Evolutionary conservation across 2,797 vertebrate genomes (phyloP).

Genomic region (Anguilla anguilla): DNA sequence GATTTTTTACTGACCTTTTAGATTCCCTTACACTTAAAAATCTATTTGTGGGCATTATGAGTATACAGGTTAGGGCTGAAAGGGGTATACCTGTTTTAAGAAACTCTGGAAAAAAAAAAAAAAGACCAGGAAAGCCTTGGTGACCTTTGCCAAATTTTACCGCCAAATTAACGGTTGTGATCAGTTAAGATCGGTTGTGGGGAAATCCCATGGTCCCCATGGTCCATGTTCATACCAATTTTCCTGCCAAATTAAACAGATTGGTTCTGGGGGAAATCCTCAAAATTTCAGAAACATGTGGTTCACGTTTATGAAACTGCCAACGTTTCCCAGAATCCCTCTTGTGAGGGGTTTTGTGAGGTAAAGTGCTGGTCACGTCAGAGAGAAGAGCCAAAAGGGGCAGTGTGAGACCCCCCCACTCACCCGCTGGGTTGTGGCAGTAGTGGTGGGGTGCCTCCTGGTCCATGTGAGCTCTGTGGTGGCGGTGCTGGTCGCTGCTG

Average conservation of each 20-base stretch:
- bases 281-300: neutral
- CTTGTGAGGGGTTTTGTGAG: neutral
- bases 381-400: neutral
- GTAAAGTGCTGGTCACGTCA: neutral
- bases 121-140: neutral
- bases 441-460: neutral
- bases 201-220: too few species aligned
- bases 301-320: neutral
- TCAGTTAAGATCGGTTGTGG: neutral
- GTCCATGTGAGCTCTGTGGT: neutral
- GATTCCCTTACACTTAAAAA: neutral
- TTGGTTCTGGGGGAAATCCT: neutral
- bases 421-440: constrained; percentile 13
- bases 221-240: neutral
- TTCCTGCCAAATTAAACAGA: too few species aligned
- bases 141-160: neutral
- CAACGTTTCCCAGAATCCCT: neutral
- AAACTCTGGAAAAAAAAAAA: neutral
- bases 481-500: neutral
- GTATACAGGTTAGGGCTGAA: neutral
- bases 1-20: neutral
- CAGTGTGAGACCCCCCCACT: neutral
- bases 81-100: neutral
- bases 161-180: neutral
- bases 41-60: neutral